Evolutionary conservation across 1,140 invertebrate species (phyloP), one percentile per base, ranked within the genome.

Genomic region (Lepidostoma basale): DNA sequence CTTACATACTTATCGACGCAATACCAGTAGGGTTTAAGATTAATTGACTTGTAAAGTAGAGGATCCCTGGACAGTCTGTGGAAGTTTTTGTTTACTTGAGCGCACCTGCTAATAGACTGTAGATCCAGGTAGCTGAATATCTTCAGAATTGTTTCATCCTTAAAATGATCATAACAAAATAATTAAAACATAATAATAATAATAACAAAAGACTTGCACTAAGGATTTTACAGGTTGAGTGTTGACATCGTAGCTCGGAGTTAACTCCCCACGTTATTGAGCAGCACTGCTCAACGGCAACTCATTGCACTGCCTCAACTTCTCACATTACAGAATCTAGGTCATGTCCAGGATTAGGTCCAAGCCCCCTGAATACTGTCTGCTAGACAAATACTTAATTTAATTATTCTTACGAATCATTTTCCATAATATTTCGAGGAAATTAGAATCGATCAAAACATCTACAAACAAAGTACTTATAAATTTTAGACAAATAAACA

Each of bases 91-190:
- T 90, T 94, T 0, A 94, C 89, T 77, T 88, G 87, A 6, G 92
- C 88, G 76, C 91, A 88, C 36, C 85, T 81, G 75, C 88, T 90
- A 1, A 97, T 76, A 0, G 92, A 92, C 74, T 86, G 85, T 44
- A 95, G 83, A 77, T 95, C 93, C 68, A 96, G 80, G 77, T 90
- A 91, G 68, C 85, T 85, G 72, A 94, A 86, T 69, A 94, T 91
- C 54, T 88, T 84, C 26, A 92, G 76, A 40, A 92, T 85, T 1
- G 89, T 87, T 81, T 92, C 90, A 74, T 88, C 85, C 89, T 91
- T 76, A 18, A 82, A 83, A 73, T 73, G 33, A 4, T 33, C 64
- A 67, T 45, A 73, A 54, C 18, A 56, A 14, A 16, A 36, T 16
- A 20, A 22, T n/a, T 39, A 3, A 3, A 4, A 45, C 4, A 18